Base-by-base conservation (phyloP, 2,113 vertebrate species). In the Rhinichthys klamathensis region DNA sequence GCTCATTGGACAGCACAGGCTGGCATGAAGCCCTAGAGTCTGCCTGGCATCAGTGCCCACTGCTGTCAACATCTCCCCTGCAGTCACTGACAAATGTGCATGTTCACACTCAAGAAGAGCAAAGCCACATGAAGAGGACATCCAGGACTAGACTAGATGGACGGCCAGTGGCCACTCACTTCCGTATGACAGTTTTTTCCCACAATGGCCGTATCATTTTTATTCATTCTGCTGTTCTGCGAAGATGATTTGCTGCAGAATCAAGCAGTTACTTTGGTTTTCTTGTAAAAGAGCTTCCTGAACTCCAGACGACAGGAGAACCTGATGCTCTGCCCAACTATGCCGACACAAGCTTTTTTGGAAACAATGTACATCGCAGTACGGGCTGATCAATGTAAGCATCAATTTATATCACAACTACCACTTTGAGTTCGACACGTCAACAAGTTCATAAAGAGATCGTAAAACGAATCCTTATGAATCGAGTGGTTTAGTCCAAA, bases 21-120 rank as follows among this genome's bases (percentile, higher is more conserved):
- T 75, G 44, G 73, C 73, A 75, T 38, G 56, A 10, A 27, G 49
- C 80, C 65, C 30, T 23, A 49, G 46, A 27, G 27, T 46, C 80
- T 38, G 81, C 69, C 46, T 74, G 70, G 46, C 46, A 60, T 35
- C 44, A 18, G 4, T 25, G 25, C 49, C 32, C 60, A 69, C 58
- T 75, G 69, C 67, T 51, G 41, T 27, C 54, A 74, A 75, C 58
- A 35, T 49, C 4, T 1, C 16, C 25, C 82, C 73, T 6, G 25
- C 11, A 69, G 12, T 41, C 21, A 38, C 58, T 15, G 60, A 77
- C 15, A 30, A 27, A 67, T 12, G 13, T 15, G 23, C 4, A n/a
- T n/a, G 9, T 18, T 46, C 15, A 75, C 23, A 73, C 65, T 56
- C 38, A 1, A 83, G 35, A 83, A 60, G 25, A 73, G 16, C 25